Base-by-base conservation (phyloP, 2,888 invertebrate genomes). In the Trachelus troglodyta region DNA sequence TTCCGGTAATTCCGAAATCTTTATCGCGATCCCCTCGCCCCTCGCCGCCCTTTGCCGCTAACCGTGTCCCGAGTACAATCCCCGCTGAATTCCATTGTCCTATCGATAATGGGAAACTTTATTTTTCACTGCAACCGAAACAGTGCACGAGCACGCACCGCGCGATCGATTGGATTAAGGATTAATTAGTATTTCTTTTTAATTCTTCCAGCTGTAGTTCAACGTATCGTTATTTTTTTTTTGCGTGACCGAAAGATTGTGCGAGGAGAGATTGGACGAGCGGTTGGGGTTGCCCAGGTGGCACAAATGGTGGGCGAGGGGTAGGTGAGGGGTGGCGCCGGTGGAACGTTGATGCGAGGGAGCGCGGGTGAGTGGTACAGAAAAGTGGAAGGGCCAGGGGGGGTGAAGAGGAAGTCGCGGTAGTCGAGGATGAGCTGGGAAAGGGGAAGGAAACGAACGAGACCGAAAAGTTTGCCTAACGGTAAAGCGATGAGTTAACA, bases 401-500 rank as follows among this genome's bases (percentile, higher is more conserved):
- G 74, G 34, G 73, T 75, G 56, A 35, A 40, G 74, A 77, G 56
- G 40, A 69, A 73, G 69, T 56, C 4, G 37, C 12, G 37, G 12
- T 37, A 37, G 12, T 12, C 12, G 40, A 40, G 40, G 40, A 4
- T 15, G 9, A 56, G 69, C 31, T 12, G 78, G 73, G 71, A 40
- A 76, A 75, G n/a, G 71, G 74, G 80, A 34, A 31, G 80, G 69
- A 74, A 76, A 73, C 81, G 76, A 83, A 83, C 87, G 75, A 77
- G 87, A 87, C 85, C 87, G 90, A 90, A 90, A 90, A 90, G 88
- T 90, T 90, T 90, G 90, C 88, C 88, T 90, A 90, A 90, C 91
- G 90, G 90, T 89, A 88, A 91, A 91, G 88, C 90, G 90, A 90
- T 89, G 90, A 90, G 89, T 91, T 90, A 91, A 90, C 90, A 89